A percentile compares a stretch with the other conserved stretches of the same genome.
Conservation (phyloP, 2,888 invertebrate species). For the Ametastegia equiseti region DNA sequence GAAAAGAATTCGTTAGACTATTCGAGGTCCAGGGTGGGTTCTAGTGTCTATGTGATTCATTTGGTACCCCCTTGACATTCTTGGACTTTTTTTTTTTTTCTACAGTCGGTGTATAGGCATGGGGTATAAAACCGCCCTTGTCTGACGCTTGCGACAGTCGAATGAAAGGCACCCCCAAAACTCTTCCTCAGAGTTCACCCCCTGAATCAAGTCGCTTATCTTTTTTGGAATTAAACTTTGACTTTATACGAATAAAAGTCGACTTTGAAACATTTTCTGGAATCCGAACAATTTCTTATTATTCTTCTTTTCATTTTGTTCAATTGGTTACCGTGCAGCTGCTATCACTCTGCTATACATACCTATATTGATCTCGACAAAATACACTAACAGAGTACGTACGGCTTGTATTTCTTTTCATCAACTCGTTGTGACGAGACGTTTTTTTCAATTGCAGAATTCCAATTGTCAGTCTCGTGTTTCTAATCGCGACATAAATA, state of each 20-base stretch:
- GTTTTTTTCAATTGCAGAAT: no score
- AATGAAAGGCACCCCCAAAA: constrained; percentile 8
- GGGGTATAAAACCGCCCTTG: not conserved
- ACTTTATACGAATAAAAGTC: not conserved
- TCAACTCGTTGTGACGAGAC: no score
- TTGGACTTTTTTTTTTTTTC: not conserved
- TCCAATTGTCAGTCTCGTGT: no score
- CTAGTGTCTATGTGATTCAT: not conserved
- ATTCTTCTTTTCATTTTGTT: not conserved
- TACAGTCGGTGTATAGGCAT: not conserved
- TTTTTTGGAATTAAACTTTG: not conserved
- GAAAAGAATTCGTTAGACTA: constrained; percentile 37
- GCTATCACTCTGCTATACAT: no score
- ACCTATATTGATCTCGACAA: not conserved
- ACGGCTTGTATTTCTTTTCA: not conserved
- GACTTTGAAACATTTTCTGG: not conserved
- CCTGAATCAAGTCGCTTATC: not conserved
- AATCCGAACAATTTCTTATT: not conserved
- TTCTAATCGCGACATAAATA: no score
- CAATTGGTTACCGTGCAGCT: not conserved
- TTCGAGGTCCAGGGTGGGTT: not conserved
- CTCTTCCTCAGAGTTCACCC: no score
- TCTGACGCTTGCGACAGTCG: not conserved
- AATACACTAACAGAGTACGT: not conserved
- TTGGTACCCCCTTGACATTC: constrained; percentile 20